Conservation (phyloP, 2,113 vertebrate species). For the Bubalus kerabau region DNA sequence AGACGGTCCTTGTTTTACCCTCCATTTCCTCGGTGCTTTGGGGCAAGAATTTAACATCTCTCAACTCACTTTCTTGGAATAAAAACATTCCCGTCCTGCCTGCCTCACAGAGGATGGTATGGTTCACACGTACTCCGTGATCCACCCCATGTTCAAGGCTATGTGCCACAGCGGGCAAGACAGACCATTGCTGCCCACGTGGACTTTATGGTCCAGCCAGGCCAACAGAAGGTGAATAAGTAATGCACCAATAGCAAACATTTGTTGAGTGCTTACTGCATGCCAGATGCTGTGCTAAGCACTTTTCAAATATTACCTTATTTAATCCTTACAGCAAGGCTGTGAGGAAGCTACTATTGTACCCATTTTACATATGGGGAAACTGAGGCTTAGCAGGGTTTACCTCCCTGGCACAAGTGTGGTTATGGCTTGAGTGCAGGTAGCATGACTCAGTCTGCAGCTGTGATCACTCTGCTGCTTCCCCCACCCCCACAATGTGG, state of each 20-base stretch:
- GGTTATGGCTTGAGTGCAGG: not conserved
- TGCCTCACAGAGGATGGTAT: not conserved
- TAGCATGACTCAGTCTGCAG: not conserved
- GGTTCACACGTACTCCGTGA: not conserved
- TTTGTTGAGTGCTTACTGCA: not conserved
- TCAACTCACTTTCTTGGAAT: not conserved
- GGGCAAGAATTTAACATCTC: not conserved
- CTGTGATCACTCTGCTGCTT: not conserved
- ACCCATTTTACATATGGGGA: not conserved
- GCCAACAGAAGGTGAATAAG: not conserved
- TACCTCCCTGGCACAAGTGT: not conserved
- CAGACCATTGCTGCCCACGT: rapidly evolving
- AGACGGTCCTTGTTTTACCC: rapidly evolving
- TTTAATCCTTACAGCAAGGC: rapidly evolving
- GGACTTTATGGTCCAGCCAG: not conserved
- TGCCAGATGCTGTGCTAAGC: not conserved
- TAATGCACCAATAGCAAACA: not conserved
- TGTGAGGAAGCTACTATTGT: not conserved
- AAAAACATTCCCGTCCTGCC: not conserved
- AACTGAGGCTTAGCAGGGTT: not conserved
- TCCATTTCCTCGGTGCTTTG: rapidly evolving
- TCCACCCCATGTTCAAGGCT: not conserved
- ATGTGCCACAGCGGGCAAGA: not conserved
- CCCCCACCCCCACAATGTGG: not conserved
- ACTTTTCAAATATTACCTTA: not conserved